Percentiles rank a stretch among this genome's conserved stretches.
Conservation (phyloP, 1,140 invertebrate genomes). For the Drosophila lini region DNA sequence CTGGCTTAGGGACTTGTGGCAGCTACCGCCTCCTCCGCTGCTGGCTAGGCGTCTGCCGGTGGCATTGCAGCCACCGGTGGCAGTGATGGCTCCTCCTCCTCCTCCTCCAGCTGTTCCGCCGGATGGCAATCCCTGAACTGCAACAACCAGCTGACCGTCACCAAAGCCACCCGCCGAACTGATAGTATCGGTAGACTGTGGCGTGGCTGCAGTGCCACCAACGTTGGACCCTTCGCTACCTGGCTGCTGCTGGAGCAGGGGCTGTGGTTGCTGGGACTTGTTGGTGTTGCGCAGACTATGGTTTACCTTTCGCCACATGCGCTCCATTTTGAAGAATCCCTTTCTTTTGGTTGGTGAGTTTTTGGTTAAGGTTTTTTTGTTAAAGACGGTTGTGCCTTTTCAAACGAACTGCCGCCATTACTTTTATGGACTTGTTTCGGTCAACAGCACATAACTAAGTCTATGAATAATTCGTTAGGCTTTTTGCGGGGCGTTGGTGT, state of each 20-base stretch:
- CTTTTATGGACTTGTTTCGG: not conserved
- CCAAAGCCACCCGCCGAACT: slow-evolving; percentile 79
- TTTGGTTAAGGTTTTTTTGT: slow-evolving; percentile 3
- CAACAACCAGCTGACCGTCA: slow-evolving; percentile 71
- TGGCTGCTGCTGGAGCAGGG: not conserved
- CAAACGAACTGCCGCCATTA: not conserved
- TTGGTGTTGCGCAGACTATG: slow-evolving; percentile 79
- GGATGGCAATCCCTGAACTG: slow-evolving; percentile 58
- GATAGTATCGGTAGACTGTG: slow-evolving; percentile 73
- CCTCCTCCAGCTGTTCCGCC: slow-evolving; percentile 15
- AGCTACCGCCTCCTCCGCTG: slow-evolving; percentile 64
- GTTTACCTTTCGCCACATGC: slow-evolving; percentile 84
- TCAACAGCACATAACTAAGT: not conserved
- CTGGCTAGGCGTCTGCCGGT: slow-evolving; percentile 75
- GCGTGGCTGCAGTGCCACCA: slow-evolving; percentile 41
- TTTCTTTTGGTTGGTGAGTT: slow-evolving; percentile 1
- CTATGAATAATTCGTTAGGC: not conserved
- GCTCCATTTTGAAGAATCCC: slow-evolving; percentile 62
- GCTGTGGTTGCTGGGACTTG: slow-evolving; percentile 49
- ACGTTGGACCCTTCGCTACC: slow-evolving; percentile 7
- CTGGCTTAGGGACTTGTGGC: slow-evolving; percentile 79
- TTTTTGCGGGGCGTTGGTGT: not conserved
- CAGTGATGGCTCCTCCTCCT: slow-evolving; percentile 22
- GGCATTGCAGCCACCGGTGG: slow-evolving; percentile 72
- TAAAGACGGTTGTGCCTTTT: not conserved